These are phyloP conservation scores for Hippoglossus stenolepis DNA, from an alignment of 2,113 vertebrate genomes.

Conservation along the genomic window DNA sequence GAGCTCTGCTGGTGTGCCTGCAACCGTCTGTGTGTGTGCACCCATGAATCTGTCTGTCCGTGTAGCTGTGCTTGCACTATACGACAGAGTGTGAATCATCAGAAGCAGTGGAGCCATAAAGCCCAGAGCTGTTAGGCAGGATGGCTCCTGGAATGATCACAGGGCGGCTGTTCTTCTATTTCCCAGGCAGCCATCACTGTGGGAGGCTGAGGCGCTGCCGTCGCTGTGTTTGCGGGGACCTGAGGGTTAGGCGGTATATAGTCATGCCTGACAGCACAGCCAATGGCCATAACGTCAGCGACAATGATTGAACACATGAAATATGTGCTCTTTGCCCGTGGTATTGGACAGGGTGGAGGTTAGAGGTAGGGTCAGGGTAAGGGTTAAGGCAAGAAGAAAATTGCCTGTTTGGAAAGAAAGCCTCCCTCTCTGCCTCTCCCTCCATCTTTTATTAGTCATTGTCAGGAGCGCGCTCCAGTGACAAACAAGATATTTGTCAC, in stretches of 20 bases:
- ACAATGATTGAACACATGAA: conserved; percentile 80
- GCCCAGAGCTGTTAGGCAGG: conserved; percentile 76
- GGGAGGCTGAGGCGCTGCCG: conserved; percentile 62
- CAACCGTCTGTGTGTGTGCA: conserved; percentile 6
- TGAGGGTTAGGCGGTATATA: conserved; percentile 60
- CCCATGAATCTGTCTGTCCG: conserved; percentile 70
- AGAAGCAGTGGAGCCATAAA: conserved; percentile 72
- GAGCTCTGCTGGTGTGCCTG: conserved; percentile 1
- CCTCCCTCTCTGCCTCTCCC: conserved; percentile 24
- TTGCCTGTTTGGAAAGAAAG: conserved; percentile 74
- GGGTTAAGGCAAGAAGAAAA: conserved; percentile 79
- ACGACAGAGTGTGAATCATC: conserved; percentile 74
- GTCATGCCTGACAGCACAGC: conserved; percentile 73
- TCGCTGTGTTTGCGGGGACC: conserved; percentile 55
- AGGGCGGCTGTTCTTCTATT: conserved; percentile 66
- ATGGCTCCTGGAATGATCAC: conserved; percentile 79
- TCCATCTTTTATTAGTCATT: conserved; percentile 63
- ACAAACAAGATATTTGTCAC: conserved; percentile 73
- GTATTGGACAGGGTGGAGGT: conserved; percentile 77
- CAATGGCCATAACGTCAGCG: conserved; percentile 76
- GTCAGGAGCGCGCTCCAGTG: conserved; percentile 52
- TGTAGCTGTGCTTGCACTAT: conserved; percentile 73
- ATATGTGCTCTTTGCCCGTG: conserved; percentile 79
- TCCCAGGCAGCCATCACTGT: conserved; percentile 63
- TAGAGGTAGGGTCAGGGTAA: conserved; percentile 72